A percentile compares a stretch with the other conserved stretches of the same genome.
Evolutionary conservation across 2,113 vertebrate genomes (phyloP).

Genomic region (Tragelaphus buxtoni): DNA sequence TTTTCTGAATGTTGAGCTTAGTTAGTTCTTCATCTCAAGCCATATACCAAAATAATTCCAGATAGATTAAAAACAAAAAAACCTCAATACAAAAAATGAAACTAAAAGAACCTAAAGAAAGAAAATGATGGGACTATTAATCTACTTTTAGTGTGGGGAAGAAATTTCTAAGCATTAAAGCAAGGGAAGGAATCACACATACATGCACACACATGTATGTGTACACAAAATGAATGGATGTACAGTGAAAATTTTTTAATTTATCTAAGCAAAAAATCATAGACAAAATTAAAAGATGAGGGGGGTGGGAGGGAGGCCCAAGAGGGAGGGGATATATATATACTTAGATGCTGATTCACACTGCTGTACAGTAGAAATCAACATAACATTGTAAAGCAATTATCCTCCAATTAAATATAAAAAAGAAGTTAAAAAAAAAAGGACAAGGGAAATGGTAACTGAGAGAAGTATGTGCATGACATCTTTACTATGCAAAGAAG

Average conservation of each 20-base stretch:
- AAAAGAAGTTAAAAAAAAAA: too few species aligned
- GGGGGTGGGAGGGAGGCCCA: background rate
- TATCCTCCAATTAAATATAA: too few species aligned
- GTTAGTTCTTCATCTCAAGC: background rate
- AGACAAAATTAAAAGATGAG: background rate
- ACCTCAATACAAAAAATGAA: background rate
- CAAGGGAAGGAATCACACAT: background rate
- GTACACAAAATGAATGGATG: background rate
- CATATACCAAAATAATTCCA: background rate
- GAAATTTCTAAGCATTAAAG: background rate
- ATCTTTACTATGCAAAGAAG: too few species aligned
- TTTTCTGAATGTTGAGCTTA: too few species aligned
- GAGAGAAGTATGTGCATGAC: too few species aligned
- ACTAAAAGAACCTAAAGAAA: background rate
- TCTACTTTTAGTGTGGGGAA: background rate
- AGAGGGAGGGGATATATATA: background rate
- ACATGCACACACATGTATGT: background rate
- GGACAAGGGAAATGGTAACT: too few species aligned
- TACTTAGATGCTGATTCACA: too few species aligned
- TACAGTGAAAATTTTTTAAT: background rate
- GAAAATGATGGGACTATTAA: background rate
- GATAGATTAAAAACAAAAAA: background rate
- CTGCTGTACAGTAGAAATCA: too few species aligned
- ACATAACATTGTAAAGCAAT: too few species aligned
- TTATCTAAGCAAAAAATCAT: slow-evolving; percentile 12